These are phyloP conservation scores for Distichodus sexfasciatus DNA, from an alignment of 2,797 vertebrate genomes.

Conservation along the genomic window DNA sequence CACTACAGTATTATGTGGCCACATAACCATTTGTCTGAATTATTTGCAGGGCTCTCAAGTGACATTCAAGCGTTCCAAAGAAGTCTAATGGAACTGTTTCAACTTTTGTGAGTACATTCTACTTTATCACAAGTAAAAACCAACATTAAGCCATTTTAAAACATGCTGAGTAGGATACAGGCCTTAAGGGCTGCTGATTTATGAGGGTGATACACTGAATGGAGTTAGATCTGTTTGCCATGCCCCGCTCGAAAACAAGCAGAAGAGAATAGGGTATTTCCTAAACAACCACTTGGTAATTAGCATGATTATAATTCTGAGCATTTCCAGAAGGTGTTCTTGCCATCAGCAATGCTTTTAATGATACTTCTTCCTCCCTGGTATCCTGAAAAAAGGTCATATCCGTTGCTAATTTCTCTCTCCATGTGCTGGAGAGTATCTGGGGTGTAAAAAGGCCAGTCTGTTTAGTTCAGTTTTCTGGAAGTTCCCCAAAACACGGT, in stretches of 20 bases:
- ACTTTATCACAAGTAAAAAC: slow-evolving; percentile 23
- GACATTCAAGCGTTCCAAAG: slow-evolving; percentile 16
- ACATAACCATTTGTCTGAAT: slow-evolving; percentile 36
- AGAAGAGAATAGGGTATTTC: slow-evolving; percentile 33
- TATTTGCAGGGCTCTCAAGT: slow-evolving; percentile 30
- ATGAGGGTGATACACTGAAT: slow-evolving; percentile 16
- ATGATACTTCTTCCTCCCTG: slow-evolving; percentile 8
- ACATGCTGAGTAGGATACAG: slow-evolving; percentile 17
- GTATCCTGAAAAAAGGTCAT: slow-evolving; percentile 6
- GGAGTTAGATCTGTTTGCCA: not conserved
- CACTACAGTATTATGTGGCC: slow-evolving; percentile 18
- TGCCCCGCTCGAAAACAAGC: not conserved
- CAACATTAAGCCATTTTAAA: slow-evolving; percentile 5
- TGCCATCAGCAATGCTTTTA: slow-evolving; percentile 24
- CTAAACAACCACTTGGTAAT: slow-evolving; percentile 39
- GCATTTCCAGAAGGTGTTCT: slow-evolving; percentile 41
- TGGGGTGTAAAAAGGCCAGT: slow-evolving; percentile 30
- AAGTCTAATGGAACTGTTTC: slow-evolving; percentile 11
- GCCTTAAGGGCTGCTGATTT: slow-evolving; percentile 31
- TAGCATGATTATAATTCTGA: slow-evolving; percentile 35
- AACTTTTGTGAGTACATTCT: slow-evolving; percentile 16
- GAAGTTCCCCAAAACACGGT: slow-evolving; percentile 24
- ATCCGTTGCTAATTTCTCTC: slow-evolving; percentile 7
- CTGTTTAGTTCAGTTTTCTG: slow-evolving; percentile 21
- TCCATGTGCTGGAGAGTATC: slow-evolving; percentile 16